Evolutionary conservation across 2,113 vertebrate genomes (phyloP).

Genomic region (Willisornis vidua): DNA sequence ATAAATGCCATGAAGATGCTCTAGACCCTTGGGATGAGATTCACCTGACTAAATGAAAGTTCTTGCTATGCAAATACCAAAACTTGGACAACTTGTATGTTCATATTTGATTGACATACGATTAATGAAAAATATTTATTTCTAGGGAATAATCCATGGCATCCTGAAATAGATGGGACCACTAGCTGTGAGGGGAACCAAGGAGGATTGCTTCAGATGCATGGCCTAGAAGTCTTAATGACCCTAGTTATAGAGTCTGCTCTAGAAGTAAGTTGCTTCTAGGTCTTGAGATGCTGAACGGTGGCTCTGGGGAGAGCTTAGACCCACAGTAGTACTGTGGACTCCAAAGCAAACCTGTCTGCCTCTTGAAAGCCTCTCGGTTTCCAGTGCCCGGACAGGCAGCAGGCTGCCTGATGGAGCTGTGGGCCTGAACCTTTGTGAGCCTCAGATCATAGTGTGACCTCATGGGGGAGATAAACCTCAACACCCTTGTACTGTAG

Average conservation of each 20-base stretch:
- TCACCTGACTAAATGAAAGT: not conserved
- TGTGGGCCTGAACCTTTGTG: not conserved
- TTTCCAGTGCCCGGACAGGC: not conserved
- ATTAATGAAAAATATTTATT: not conserved
- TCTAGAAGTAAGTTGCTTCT: not conserved
- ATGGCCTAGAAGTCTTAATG: not conserved
- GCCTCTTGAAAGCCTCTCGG: not conserved
- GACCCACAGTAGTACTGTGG: not conserved
- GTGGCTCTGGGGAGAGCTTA: not conserved
- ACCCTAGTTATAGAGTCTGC: not conserved
- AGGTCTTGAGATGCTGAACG: not conserved
- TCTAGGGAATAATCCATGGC: not conserved
- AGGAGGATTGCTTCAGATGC: not conserved
- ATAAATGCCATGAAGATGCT: not conserved
- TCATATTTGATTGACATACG: not conserved
- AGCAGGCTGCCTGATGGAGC: not conserved
- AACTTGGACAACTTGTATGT: not conserved
- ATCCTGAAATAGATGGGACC: not conserved
- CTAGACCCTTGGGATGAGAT: not conserved
- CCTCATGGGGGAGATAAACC: too few relatives aligned
- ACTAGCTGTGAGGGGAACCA: not conserved
- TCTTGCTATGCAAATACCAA: not conserved
- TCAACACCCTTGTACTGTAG: rapidly evolving
- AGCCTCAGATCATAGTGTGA: not conserved
- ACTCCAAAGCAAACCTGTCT: not conserved